phyloP scores from a whole-genome alignment of 2,113 vertebrate genomes.

The Strix aluco region DNA sequence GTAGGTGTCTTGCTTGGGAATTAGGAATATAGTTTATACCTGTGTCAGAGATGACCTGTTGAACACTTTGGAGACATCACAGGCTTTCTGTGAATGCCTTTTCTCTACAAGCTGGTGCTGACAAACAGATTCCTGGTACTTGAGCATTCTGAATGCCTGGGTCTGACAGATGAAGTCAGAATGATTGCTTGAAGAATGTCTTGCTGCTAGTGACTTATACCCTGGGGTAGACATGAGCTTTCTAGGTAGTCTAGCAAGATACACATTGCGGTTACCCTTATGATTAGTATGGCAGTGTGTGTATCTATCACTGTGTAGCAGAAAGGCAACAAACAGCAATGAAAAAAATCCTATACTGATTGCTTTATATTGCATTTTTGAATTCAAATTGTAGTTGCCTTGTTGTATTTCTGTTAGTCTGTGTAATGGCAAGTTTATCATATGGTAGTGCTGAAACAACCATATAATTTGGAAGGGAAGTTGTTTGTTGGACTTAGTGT shows the following conservation, averaged over 20 bases:
- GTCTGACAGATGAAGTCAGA: background rate
- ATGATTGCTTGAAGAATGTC: background rate
- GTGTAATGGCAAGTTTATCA: background rate
- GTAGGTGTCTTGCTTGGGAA: background rate
- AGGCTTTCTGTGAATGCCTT: background rate
- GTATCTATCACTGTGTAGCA: background rate
- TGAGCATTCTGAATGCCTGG: background rate
- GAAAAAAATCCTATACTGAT: background rate
- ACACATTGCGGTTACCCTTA: background rate
- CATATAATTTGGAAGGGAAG: background rate
- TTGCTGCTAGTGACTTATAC: background rate
- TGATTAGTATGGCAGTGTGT: background rate
- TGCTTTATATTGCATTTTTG: background rate
- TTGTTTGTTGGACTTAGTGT: background rate
- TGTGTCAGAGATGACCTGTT: background rate
- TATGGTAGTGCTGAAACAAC: background rate
- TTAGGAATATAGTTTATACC: background rate
- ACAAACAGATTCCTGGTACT: background rate
- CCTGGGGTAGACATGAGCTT: background rate
- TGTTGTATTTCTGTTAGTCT: background rate
- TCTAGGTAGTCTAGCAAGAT: background rate
- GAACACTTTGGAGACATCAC: background rate
- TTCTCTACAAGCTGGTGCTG: background rate
- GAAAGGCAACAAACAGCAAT: background rate
- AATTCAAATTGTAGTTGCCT: background rate